Percentiles rank a stretch among this genome's conserved stretches.
Evolutionary conservation across 2,888 invertebrate genomes (phyloP).

Genomic region (Bembecia ichneumoniformis): DNA sequence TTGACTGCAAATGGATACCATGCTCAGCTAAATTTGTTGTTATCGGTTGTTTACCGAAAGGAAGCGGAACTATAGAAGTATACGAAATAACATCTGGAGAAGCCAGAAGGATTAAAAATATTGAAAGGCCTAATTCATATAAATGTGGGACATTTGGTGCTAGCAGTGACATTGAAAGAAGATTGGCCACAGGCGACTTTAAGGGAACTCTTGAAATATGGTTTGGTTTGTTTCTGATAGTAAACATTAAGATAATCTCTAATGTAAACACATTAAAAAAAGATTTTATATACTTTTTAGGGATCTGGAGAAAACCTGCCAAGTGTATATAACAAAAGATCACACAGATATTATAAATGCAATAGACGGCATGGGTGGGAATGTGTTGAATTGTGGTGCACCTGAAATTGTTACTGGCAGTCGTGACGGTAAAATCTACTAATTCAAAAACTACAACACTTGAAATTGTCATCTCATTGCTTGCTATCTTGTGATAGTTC

Average conservation of each 20-base stretch:
- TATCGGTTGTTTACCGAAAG: constrained; percentile 87
- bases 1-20: constrained; percentile 97
- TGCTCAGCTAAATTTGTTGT: constrained; percentile 93
- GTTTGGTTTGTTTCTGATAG: constrained; percentile 74
- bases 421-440: constrained; percentile 90
- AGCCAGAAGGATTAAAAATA: constrained; percentile 76
- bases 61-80: constrained; percentile 87
- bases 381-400: constrained; percentile 86
- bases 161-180: constrained; percentile 82
- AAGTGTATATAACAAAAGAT: constrained; percentile 82
- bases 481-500: background rate
- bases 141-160: constrained; percentile 97
- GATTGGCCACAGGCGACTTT: constrained; percentile 93
- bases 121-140: constrained; percentile 86
- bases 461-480: background rate
- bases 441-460: background rate
- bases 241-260: background rate
- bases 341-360: constrained; percentile 91
- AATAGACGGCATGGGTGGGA: constrained; percentile 93
- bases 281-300: constrained; percentile 47
- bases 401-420: constrained; percentile 96
- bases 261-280: background rate
- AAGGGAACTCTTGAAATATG: constrained; percentile 87
- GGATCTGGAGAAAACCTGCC: constrained; percentile 83
- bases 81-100: constrained; percentile 84